Percentiles rank a stretch among this genome's conserved stretches.
phyloP scores from a whole-genome alignment of 2,888 invertebrate genomes.

The Nemotelus nigrinus region DNA sequence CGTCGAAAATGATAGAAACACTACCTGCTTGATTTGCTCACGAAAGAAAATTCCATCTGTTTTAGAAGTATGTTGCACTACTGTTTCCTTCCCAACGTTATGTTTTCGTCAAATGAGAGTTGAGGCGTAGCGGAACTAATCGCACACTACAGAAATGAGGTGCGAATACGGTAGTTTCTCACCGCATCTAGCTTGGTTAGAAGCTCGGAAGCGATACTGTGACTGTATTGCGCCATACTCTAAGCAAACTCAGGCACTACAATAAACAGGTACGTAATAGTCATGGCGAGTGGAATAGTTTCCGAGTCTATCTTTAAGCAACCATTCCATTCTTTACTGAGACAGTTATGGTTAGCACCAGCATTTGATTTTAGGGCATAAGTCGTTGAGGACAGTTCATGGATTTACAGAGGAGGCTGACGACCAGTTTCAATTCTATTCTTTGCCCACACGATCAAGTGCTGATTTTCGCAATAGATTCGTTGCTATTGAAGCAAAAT shows the following conservation, averaged over 20 bases:
- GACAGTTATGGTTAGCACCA: not conserved
- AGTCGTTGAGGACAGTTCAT: conserved; percentile 29
- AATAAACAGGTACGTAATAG: not conserved
- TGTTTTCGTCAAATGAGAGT: not conserved
- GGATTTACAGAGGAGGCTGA: conserved; percentile 11
- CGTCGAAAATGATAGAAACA: too few relatives aligned
- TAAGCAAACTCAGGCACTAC: not conserved
- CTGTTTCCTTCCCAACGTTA: too few relatives aligned
- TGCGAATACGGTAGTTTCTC: not conserved
- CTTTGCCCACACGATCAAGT: conserved; percentile 24
- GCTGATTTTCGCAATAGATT: conserved; percentile 15
- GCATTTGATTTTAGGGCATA: conserved; percentile 31
- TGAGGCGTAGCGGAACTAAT: not conserved
- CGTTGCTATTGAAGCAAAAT: not conserved
- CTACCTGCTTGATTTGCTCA: too few relatives aligned
- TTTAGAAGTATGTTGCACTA: too few relatives aligned
- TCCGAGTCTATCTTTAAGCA: not conserved
- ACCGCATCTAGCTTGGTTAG: not conserved
- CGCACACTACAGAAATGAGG: not conserved
- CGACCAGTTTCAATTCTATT: conserved; percentile 12
- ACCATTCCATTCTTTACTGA: conserved; percentile 18
- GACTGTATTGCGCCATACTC: not conserved
- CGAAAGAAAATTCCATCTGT: too few relatives aligned
- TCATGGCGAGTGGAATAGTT: not conserved
- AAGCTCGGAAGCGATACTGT: not conserved